These are phyloP conservation scores for Aphis gossypii DNA, from an alignment of 1,140 invertebrate species.

Conservation along the genomic window DNA sequence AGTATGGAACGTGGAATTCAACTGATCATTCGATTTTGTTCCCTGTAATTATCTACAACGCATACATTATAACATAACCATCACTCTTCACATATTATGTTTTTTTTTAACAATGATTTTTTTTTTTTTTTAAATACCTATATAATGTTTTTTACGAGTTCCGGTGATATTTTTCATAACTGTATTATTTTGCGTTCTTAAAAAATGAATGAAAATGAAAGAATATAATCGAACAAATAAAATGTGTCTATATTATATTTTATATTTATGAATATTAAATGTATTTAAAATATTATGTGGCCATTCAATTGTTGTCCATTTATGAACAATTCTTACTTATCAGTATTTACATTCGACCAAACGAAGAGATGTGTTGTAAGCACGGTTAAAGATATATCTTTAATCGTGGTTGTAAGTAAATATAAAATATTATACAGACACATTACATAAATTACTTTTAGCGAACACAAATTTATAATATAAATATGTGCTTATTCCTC, in stretches of 20 bases:
- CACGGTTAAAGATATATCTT: too few species aligned
- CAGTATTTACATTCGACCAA: too few species aligned
- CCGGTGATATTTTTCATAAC: not conserved
- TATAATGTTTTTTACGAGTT: not conserved
- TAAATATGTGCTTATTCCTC: not conserved
- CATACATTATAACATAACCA: not conserved
- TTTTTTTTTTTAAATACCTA: not conserved
- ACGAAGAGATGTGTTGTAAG: too few species aligned
- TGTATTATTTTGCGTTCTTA: not conserved
- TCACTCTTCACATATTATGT: not conserved
- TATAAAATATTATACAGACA: not conserved
- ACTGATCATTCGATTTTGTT: not conserved
- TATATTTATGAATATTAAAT: not conserved
- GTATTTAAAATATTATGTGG: not conserved
- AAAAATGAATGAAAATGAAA: not conserved
- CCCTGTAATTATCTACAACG: not conserved
- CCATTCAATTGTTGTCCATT: not conserved
- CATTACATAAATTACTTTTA: not conserved
- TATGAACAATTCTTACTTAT: too few species aligned
- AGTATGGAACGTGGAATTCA: not conserved
- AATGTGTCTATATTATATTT: not conserved
- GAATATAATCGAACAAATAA: not conserved
- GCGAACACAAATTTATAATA: not conserved
- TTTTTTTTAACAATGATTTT: not conserved
- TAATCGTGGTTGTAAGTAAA: not conserved